Base-by-base conservation (phyloP, 35 echinoderm and acorn worm species). In the Hemicentrotus pulcherrimus region DNA sequence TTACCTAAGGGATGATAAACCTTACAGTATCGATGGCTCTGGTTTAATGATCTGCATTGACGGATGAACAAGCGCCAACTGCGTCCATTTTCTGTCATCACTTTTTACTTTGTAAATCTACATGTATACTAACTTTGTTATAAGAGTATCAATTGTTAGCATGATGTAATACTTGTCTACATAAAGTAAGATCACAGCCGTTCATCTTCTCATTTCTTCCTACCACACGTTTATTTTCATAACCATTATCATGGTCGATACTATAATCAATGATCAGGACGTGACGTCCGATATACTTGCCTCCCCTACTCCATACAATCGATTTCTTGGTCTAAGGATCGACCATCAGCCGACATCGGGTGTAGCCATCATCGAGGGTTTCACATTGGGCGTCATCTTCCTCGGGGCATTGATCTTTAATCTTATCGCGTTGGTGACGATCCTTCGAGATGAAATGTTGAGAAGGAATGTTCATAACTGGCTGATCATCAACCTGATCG, bases 401-500 rank as follows among this genome's bases (percentile, higher is more conserved):
- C 45, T 92, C 45, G 91, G 41, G 46, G 10, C 91, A 16, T 46
- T 92, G 91, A 45, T 52, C 28, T n/a, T 46, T 31, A 92, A 92
- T 46, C 48, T 92, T 8, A 16, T 92, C 31, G 91, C 91, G 46
- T 45, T 92, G 46, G 32, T 32, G 31, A 92, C 14, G 10, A 92
- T 52, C 15, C 91, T 92, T 12, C 91, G 48, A 13, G 91, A 92
- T 55, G 31, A 89, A 28, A 89, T 22, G 9, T 28, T 92, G 47
- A 92, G 91, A 31, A 31, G 45, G 46, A 92, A 92, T 46, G n/a
- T 31, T 48, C 91, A 92, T 55, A 92, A 92, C 30, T 46, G 31
- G 31, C 91, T 92, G 12, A 92, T 92, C n/a, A 13, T 92, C 91
- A 92, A 92, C 91, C 91, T 92, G 91, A 92, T 55, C 45, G 30